A percentile compares a stretch with the other conserved stretches of the same genome.
phyloP scores from a whole-genome alignment of 1,140 invertebrate species.

The Amyelois transitella region DNA sequence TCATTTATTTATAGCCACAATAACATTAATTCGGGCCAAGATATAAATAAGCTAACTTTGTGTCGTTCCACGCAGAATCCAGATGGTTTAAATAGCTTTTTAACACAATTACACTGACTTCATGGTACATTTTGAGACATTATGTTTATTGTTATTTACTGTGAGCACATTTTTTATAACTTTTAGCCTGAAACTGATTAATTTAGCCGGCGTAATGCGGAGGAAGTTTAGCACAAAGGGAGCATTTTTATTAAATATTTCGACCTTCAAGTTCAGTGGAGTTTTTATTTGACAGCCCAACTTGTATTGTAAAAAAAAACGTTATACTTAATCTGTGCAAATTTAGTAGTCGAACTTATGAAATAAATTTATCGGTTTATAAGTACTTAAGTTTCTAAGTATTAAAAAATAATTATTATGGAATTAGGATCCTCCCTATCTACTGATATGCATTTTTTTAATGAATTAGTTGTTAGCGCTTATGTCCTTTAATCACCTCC shows the following conservation, averaged over 20 bases:
- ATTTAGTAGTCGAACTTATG: no score
- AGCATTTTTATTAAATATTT: neutral
- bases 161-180: neutral
- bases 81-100: slow-evolving; percentile 49
- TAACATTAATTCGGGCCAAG: neutral
- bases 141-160: slow-evolving; percentile 19
- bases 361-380: no score
- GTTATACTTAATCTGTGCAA: no score
- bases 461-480: no score
- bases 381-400: no score
- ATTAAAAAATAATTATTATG: no score
- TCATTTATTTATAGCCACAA: no score
- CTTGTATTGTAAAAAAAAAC: no score
- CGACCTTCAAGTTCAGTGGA: neutral
- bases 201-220: neutral
- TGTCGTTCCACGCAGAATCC: slow-evolving; percentile 18
- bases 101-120: slow-evolving; percentile 36
- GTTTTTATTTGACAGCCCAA: no score
- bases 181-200: neutral
- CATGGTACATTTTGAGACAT: slow-evolving; percentile 19
- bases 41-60: slow-evolving; percentile 17
- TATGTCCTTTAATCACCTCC: no score
- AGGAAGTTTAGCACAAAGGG: neutral
- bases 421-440: no score
- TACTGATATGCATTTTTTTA: no score